Conservation (phyloP, 2,797 vertebrate genomes). For the Pelobates cultripes region DNA sequence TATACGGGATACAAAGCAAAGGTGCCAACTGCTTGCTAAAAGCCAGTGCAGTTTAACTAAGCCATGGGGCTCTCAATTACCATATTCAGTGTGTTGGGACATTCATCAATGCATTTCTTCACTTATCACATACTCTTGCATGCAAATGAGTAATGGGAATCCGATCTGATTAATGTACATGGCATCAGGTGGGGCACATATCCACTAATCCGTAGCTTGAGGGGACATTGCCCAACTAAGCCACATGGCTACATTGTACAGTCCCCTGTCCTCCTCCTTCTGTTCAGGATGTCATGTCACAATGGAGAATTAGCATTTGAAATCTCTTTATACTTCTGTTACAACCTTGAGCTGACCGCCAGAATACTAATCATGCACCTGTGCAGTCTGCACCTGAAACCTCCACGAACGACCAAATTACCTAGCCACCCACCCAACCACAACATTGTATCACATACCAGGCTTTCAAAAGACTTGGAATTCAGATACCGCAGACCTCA, state of each 20-base stretch:
- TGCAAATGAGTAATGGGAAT: constrained; percentile 51
- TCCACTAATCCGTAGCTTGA: constrained; percentile 50
- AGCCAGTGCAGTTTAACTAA: constrained; percentile 20
- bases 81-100: constrained; percentile 20
- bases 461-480: constrained; percentile 10
- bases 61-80: constrained; percentile 36
- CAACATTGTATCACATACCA: constrained; percentile 37
- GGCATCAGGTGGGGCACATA: constrained; percentile 49
- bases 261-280: constrained; percentile 28
- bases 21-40: neutral
- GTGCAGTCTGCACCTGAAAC: constrained; percentile 51
- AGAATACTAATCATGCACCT: constrained; percentile 50
- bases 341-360: constrained; percentile 35
- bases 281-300: constrained; percentile 46
- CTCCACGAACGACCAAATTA: constrained; percentile 13
- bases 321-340: constrained; percentile 44
- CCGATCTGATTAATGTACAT: constrained; percentile 41
- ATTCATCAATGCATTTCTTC: constrained; percentile 32
- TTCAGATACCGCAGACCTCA: constrained; percentile 7
- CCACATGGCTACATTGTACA: constrained; percentile 43
- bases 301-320: constrained; percentile 53
- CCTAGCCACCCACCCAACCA: constrained; percentile 29
- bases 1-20: neutral
- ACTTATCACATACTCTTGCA: constrained; percentile 45
- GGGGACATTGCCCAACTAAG: constrained; percentile 48